Evolutionary conservation across 2,113 vertebrate species (phyloP), one percentile per base, ranked within the genome.

Genomic region (Thryonomys swinderianus): DNA sequence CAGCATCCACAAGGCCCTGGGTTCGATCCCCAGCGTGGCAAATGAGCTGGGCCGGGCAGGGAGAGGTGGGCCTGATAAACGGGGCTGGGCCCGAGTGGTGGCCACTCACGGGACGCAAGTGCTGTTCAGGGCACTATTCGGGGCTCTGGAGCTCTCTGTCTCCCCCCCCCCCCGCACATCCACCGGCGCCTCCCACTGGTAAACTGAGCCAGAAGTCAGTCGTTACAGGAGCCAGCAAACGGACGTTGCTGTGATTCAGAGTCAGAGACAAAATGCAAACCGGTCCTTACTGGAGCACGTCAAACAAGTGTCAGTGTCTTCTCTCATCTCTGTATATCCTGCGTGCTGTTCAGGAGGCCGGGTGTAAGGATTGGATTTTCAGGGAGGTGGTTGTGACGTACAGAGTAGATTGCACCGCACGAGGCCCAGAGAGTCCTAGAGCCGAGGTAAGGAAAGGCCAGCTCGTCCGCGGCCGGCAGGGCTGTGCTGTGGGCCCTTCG

Each of bases 391-490:
- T 88, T 84, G 90, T 27, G n/a, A 27, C 53, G 57, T 12, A 4
- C 42, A 40, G 21, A 66, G 3, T 66, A 51, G 27, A 37, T 48
- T 40, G 23, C 23, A 6, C 55, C 67, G 76, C 2, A 40, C 76
- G 61, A 62, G 48, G 55, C 21, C 40, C 51, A 30, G 59, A 62
- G 37, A 82, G 18, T 42, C 32, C 17, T 5, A 71, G 81, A 53
- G 64, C 32, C 12, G 21, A 40, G 30, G 12, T 51, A 66, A 74
- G 45, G 32, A 85, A 78, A 45, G 4, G 5, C 57, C 1, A 40
- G 64, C 76, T 78, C 6, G 0, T 0, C 3, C 42, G 27, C 18
- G 23, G 32, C n/a, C 40, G 1, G 59, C 5, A 40, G 37, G 32
- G 16, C 34, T 20, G 3, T 34, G 8, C 20, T 10, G 16, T 18